A percentile compares a stretch with the other conserved stretches of the same genome.
These are phyloP conservation scores for Actinopyga echinites DNA, from an alignment of 53 echinoderm and acorn worm genomes.

Conservation along the genomic window DNA sequence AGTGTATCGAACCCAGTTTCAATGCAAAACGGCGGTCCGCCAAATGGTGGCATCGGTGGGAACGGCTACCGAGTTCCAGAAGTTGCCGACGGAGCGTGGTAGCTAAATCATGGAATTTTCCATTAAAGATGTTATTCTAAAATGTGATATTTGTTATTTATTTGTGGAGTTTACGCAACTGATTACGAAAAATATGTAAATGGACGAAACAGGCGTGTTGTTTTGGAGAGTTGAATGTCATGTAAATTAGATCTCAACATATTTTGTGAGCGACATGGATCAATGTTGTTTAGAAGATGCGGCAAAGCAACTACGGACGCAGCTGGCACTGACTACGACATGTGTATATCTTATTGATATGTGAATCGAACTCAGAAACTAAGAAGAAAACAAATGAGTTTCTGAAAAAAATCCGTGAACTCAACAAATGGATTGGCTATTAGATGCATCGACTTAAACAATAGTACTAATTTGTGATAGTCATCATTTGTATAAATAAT, in stretches of 20 bases:
- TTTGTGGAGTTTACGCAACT: conserved; percentile 46
- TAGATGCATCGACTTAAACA: too few relatives aligned
- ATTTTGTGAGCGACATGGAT: too few relatives aligned
- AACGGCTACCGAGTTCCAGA: conserved; percentile 36
- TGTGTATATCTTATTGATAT: too few relatives aligned
- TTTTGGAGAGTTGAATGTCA: conserved; percentile 22
- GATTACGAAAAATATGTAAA: conserved; percentile 6
- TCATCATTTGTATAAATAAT: too few relatives aligned
- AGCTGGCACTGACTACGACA: too few relatives aligned
- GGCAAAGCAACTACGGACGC: too few relatives aligned
- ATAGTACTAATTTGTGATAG: too few relatives aligned
- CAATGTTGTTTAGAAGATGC: too few relatives aligned
- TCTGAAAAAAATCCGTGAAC: too few relatives aligned
- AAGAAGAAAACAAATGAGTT: too few relatives aligned
- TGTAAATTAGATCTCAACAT: conserved; percentile 20
- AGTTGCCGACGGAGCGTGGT: conserved; percentile 36
- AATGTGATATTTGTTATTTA: conserved; percentile 42
- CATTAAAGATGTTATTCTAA: not conserved
- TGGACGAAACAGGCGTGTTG: not conserved
- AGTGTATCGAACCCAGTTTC: conserved; percentile 27
- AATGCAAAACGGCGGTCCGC: conserved; percentile 26
- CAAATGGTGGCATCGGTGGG: conserved; percentile 44
- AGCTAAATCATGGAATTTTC: not conserved
- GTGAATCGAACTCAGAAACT: too few relatives aligned
- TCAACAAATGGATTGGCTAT: too few relatives aligned